Conservation (phyloP, 2,113 vertebrate species). For the Maccullochella peelii region DNA sequence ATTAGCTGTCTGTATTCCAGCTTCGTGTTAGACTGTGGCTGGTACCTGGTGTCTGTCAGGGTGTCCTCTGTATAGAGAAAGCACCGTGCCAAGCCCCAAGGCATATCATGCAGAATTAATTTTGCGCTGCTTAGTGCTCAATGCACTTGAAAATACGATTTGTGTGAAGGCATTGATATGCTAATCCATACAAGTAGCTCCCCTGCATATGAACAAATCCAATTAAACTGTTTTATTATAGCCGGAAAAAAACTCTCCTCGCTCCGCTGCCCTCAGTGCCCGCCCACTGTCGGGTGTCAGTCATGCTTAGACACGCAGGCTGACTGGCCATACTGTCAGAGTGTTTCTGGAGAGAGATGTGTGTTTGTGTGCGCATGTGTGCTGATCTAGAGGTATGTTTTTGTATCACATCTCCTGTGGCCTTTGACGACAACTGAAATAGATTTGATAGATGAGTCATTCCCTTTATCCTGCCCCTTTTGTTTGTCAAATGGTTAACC, state of each 20-base stretch:
- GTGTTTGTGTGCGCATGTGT: neutral
- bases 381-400: conserved; percentile 11
- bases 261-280: conserved; percentile 80
- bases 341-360: conserved; percentile 16
- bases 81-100: conserved; percentile 73
- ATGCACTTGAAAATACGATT: conserved; percentile 88
- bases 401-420: conserved; percentile 16
- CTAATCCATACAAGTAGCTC: conserved; percentile 87
- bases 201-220: conserved; percentile 87
- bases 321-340: conserved; percentile 54
- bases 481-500: neutral
- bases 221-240: conserved; percentile 88
- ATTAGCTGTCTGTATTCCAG: neutral
- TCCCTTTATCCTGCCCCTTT: neutral
- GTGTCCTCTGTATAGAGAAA: conserved; percentile 53
- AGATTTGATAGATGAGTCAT: conserved; percentile 5
- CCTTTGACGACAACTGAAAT: neutral
- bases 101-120: conserved; percentile 87
- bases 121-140: conserved; percentile 86
- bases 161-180: conserved; percentile 88
- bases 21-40: conserved; percentile 5
- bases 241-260: conserved; percentile 78
- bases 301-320: conserved; percentile 75
- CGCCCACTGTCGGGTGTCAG: conserved; percentile 76
- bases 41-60: conserved; percentile 56